Percentiles rank a stretch among this genome's conserved stretches.
Conservation (phyloP, 2,113 vertebrate species). For the Gallinago undulata region DNA sequence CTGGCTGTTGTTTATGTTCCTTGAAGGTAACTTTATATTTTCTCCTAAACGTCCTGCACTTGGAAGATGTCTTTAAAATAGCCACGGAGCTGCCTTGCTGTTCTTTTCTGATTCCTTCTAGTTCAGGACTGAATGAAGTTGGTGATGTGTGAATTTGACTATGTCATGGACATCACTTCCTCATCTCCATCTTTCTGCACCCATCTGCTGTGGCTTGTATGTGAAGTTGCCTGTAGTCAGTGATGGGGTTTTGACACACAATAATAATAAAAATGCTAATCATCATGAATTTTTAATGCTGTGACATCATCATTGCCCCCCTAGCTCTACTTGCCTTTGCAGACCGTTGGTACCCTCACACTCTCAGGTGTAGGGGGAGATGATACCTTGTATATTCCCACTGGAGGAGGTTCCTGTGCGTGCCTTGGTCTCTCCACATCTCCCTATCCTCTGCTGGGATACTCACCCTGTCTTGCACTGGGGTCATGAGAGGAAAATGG, state of each 20-base stretch:
- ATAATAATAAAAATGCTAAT: background rate
- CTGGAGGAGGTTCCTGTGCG: background rate
- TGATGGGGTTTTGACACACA: background rate
- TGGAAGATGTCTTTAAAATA: background rate
- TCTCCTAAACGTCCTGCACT: background rate
- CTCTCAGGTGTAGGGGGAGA: background rate
- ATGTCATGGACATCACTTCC: background rate
- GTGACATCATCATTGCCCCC: background rate
- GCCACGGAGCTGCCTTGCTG: fast-evolving
- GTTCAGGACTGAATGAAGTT: background rate
- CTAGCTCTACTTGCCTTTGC: background rate
- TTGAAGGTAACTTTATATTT: background rate
- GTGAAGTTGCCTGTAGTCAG: background rate
- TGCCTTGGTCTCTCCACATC: background rate
- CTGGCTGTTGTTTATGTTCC: background rate
- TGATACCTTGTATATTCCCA: background rate
- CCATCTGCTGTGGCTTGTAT: background rate
- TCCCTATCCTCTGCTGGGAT: background rate
- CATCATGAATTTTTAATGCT: background rate
- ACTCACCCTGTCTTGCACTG: background rate
- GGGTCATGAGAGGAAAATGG: background rate
- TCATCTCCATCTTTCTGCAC: background rate
- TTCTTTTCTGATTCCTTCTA: background rate
- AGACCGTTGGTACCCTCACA: background rate
- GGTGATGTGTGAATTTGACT: background rate